Evolutionary conservation across 2,797 vertebrate species (phyloP), one percentile per base, ranked within the genome.

Genomic region (Tapera naevia): DNA sequence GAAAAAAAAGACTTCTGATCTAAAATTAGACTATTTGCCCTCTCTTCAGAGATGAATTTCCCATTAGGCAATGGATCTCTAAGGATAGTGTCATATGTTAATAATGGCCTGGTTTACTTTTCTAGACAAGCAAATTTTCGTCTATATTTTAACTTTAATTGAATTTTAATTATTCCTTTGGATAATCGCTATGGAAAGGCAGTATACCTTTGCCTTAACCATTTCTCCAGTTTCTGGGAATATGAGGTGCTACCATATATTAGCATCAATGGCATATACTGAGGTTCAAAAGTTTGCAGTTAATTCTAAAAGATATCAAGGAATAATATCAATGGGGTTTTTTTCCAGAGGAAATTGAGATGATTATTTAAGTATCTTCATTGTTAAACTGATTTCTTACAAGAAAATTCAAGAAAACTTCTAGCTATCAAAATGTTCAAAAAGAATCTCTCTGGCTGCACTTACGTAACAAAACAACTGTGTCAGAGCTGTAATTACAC

Each of bases 21-120:
- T 93, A 93, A 93, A 94, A 91, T 93, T 91, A 91, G 64, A 41
- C 25, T 78, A 56, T 83, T 88, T 17, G 25, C 39, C 62, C 25
- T 81, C 17, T 73, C 35, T 80, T 91, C 80, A 81, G 46, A 81
- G 22, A 10, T 64, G 32, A 61, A 75, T 93, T 89, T 89, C 75
- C 60, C 84, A 88, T 67, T n/a, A 50, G 54, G 61, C 3, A 0
- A 45, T 45, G 17, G 45, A 62, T 91, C 28, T 73, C 66, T 62
- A 72, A 32, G 35, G 65, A 25, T 23, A 50, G 5, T 56, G 33
- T 71, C 72, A n/a, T 50, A 62, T 72, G 70, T 56, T 41, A 37
- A 37, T 27, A 46, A 64, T 80, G 87, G 32, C 58, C 87, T 92
- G 70, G 45, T 84, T 91, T 95, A 81, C 21, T 88, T 54, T 76